phyloP scores from a whole-genome alignment of 1,140 invertebrate species.

The Drosophila mojavensis region DNA sequence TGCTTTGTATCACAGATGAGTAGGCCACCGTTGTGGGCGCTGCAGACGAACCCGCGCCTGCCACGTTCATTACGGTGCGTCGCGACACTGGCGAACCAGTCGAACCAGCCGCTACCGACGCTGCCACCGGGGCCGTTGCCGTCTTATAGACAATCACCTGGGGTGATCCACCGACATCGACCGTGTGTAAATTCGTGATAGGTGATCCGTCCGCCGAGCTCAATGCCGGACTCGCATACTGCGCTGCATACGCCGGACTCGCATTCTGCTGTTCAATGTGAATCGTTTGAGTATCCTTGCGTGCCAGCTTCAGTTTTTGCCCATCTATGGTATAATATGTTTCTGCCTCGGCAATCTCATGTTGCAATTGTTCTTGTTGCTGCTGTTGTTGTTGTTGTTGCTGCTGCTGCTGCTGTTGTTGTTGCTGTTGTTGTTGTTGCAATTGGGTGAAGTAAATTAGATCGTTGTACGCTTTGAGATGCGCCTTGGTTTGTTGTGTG shows the following conservation, averaged over 20 bases:
- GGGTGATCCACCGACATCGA: conserved; percentile 64
- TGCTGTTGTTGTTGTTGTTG: conserved; percentile 65
- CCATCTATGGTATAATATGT: conserved; percentile 73
- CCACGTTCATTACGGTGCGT: conserved; percentile 65
- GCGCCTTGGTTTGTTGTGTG: conserved; percentile 64
- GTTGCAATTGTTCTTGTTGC: conserved; percentile 53
- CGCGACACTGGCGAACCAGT: conserved; percentile 62
- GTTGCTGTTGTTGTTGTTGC: conserved; percentile 75
- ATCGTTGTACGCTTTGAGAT: conserved; percentile 81
- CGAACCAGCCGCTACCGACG: conserved; percentile 12
- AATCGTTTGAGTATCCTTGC: conserved; percentile 66
- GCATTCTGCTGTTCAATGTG: conserved; percentile 67
- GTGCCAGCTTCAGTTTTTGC: conserved; percentile 64
- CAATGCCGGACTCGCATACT: conserved; percentile 74
- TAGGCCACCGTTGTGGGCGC: conserved; percentile 76
- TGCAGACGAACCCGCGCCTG: conserved; percentile 79
- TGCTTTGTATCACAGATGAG: conserved; percentile 84
- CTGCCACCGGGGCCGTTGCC: conserved; percentile 30
- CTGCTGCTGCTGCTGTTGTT: conserved; percentile 73
- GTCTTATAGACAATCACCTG: conserved; percentile 83
- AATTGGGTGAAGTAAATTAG: conserved; percentile 79
- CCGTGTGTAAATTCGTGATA: conserved; percentile 73
- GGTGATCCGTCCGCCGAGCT: conserved; percentile 79
- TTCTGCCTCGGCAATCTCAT: conserved; percentile 42
- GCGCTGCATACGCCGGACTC: conserved; percentile 75